Conservation (phyloP, 30 jellyfish, hydroid and myxozoan species). For the Aurelia aurita complex sp. Pacific region DNA sequence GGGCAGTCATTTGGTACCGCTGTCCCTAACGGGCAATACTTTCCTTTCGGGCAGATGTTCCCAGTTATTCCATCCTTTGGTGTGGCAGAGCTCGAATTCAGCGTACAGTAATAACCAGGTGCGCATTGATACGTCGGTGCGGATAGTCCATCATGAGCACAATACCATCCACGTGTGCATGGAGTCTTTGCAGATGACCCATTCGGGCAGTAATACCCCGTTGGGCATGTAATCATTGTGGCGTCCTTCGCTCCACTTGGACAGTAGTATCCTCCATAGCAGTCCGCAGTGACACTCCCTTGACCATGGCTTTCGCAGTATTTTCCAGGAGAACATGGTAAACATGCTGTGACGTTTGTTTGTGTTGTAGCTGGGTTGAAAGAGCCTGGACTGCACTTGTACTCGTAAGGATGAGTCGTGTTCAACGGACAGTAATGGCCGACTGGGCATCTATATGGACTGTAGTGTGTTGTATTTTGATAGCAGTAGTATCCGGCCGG, state of each 20-base stretch:
- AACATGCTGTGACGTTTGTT: conserved; percentile 82
- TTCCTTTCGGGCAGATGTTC: conserved; percentile 89
- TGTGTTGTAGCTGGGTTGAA: conserved; percentile 74
- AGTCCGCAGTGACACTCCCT: conserved; percentile 55
- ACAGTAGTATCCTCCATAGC: conserved; percentile 95
- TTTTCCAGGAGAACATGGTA: conserved; percentile 86
- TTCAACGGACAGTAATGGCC: conserved; percentile 95
- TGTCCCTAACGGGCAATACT: conserved; percentile 90
- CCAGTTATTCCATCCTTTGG: conserved; percentile 96
- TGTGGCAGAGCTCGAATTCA: conserved; percentile 70
- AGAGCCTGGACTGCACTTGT: conserved; percentile 96
- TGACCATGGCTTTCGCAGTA: conserved; percentile 93
- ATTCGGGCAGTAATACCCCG: conserved; percentile 89
- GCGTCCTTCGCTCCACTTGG: conserved; percentile 89
- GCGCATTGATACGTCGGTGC: conserved; percentile 89
- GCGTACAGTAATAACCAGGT: conserved; percentile 90
- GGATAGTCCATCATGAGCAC: conserved; percentile 83
- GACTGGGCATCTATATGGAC: conserved; percentile 72
- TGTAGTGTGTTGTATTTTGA: conserved; percentile 67
- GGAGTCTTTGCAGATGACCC: conserved; percentile 79
- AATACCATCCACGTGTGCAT: conserved; percentile 88
- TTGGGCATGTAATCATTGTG: conserved; percentile 78
- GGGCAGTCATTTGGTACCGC: conserved; percentile 84
- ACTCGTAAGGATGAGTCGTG: conserved; percentile 85
- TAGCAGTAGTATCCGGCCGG: conserved; percentile 94